Percentiles rank a stretch among this genome's conserved stretches.
Conservation (phyloP, 2,888 invertebrate genomes). For the Rhopalosiphum nymphaeae region DNA sequence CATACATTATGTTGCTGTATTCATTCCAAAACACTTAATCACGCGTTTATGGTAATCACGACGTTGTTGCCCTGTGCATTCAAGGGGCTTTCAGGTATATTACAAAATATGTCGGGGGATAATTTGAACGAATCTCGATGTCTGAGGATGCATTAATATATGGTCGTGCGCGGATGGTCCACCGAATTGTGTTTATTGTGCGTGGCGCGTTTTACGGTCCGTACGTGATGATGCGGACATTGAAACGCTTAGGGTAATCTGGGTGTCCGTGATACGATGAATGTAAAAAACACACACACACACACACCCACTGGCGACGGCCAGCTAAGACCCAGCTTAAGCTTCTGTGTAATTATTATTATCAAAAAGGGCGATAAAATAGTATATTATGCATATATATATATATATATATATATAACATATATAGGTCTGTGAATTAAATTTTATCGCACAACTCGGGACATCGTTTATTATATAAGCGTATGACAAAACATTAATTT, state of each 20-base stretch:
- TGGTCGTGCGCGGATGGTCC: slow-evolving; percentile 28
- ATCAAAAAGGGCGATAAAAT: slow-evolving; percentile 21
- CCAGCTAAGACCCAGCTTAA: slow-evolving; percentile 41
- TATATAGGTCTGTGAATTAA: slow-evolving; percentile 2
- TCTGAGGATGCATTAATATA: slow-evolving; percentile 52
- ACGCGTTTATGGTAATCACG: slow-evolving; percentile 54
- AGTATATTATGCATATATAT: neutral
- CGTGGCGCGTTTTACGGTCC: slow-evolving; percentile 59
- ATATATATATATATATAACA: neutral
- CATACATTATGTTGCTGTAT: neutral
- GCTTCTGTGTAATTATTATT: slow-evolving; percentile 55
- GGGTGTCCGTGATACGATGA: slow-evolving; percentile 63
- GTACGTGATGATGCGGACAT: slow-evolving; percentile 58
- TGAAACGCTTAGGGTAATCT: slow-evolving; percentile 62
- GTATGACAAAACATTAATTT: slow-evolving; percentile 60
- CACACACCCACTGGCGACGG: neutral
- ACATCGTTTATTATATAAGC: slow-evolving; percentile 26
- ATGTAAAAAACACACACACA: slow-evolving; percentile 10
- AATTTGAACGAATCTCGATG: neutral
- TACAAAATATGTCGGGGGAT: slow-evolving; percentile 17
- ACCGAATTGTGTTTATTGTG: slow-evolving; percentile 62
- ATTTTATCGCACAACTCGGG: slow-evolving; percentile 43
- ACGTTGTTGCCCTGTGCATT: neutral
- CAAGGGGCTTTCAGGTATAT: slow-evolving; percentile 47
- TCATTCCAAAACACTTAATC: slow-evolving; percentile 35